phyloP scores from a whole-genome alignment of 2,113 vertebrate species.

The Caranx ignobilis region DNA sequence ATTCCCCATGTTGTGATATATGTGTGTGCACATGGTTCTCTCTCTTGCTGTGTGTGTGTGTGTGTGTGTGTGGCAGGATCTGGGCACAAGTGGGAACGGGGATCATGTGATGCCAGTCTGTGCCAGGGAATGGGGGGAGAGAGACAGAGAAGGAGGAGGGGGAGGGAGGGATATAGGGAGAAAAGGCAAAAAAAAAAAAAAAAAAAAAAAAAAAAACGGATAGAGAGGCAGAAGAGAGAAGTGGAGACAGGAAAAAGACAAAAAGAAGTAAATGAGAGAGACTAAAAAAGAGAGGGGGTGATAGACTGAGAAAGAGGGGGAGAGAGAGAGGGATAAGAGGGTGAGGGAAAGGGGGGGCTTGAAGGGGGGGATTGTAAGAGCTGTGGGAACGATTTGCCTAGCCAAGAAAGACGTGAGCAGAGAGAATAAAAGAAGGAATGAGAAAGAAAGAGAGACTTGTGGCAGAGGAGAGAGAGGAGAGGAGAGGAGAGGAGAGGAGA shows the following conservation, averaged over 20 bases:
- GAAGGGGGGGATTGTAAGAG: slow-evolving; percentile 54
- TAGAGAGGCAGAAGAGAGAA: slow-evolving; percentile 24
- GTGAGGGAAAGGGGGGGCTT: neutral
- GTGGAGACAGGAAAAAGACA: slow-evolving; percentile 43
- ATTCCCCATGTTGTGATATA: slow-evolving; percentile 45
- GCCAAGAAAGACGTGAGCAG: slow-evolving; percentile 75
- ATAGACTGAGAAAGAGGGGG: slow-evolving; percentile 42
- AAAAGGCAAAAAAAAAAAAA: slow-evolving; percentile 30
- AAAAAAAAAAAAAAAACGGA: slow-evolving; percentile 41
- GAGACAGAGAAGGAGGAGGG: slow-evolving; percentile 15
- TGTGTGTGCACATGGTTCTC: slow-evolving; percentile 24
- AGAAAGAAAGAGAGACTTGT: slow-evolving; percentile 80
- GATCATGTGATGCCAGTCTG: slow-evolving; percentile 78
- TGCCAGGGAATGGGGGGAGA: slow-evolving; percentile 65
- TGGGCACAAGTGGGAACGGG: slow-evolving; percentile 63
- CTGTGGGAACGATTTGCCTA: slow-evolving; percentile 75
- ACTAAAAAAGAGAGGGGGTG: slow-evolving; percentile 21
- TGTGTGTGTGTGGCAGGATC: slow-evolving; percentile 34
- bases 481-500: slow-evolving; percentile 46
- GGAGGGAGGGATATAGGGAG: slow-evolving; percentile 23
- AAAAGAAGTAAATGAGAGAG: slow-evolving; percentile 54
- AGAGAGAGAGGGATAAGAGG: neutral
- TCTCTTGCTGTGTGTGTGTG: slow-evolving; percentile 17
- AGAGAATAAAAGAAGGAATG: slow-evolving; percentile 75
- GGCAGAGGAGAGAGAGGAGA: slow-evolving; percentile 57